A percentile compares a stretch with the other conserved stretches of the same genome.
phyloP scores from a whole-genome alignment of 1,140 invertebrate species.

The Neodiprion pinetum region DNA sequence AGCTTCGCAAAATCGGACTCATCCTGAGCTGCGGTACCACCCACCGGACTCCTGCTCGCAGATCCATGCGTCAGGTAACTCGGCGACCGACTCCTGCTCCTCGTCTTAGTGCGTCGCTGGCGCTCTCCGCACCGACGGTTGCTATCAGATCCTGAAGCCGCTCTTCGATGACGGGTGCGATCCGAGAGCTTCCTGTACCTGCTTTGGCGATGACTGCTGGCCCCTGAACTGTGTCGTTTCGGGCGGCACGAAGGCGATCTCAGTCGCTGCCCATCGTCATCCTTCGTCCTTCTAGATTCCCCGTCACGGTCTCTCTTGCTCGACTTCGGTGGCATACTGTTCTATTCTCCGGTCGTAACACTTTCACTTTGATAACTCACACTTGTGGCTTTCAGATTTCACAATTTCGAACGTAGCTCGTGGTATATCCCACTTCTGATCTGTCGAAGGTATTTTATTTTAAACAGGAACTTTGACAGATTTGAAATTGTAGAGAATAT shows the following conservation, averaged over 20 bases:
- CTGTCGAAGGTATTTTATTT: no score
- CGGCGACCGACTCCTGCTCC: slow-evolving; percentile 7
- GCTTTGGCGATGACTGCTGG: background rate
- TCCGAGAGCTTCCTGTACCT: background rate
- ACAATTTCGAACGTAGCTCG: no score
- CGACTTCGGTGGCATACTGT: no score
- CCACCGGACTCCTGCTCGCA: background rate
- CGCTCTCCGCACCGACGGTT: background rate
- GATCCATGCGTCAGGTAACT: background rate
- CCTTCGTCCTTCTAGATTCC: no score
- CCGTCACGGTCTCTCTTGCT: no score
- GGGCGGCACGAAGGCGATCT: slow-evolving; percentile 3
- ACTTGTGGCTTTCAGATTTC: no score
- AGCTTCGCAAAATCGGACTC: slow-evolving; percentile 5
- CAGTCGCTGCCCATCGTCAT: background rate
- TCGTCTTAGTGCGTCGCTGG: background rate
- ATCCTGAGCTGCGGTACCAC: slow-evolving; percentile 10
- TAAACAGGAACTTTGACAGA: no score
- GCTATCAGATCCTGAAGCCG: background rate
- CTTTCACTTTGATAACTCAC: no score
- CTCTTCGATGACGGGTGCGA: background rate
- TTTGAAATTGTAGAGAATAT: no score
- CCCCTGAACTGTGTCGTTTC: slow-evolving; percentile 1
- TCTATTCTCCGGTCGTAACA: no score
- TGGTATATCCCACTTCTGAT: no score